Evolutionary conservation across 2,113 vertebrate genomes (phyloP), one percentile per base, ranked within the genome.

Genomic region (Thermophis baileyi): DNA sequence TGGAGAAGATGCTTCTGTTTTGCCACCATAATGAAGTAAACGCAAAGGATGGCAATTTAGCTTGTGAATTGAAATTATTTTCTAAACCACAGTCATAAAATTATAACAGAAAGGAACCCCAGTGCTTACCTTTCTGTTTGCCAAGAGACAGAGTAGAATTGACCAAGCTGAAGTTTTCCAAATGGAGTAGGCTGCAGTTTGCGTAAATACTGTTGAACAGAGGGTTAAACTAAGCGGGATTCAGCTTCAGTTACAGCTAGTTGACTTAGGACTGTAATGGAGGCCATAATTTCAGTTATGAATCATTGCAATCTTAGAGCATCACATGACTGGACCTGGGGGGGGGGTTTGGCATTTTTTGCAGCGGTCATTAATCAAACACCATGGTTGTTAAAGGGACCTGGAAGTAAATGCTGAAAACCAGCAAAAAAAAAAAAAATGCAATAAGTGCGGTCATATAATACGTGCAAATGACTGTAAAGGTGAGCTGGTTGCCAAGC

Each of bases 311-410:
- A 16, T 69, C 60, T 69, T 69, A 69, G n/a, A 12, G 11, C 30
- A 25, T 69, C 60, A 69, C 30, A n/a, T 69, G 30, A 69, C 27
- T 69, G 60, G 60, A n/a, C 30, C 60, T 69, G 30, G 2, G 4
- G 1, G 0, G 30, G 2, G 4, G 1, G 0, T 12, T 16, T 63
- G 60, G 30, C 60, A 69, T 14, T 69, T 63, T 63, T 63, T 63
- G 30, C 27, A 63, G 11, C 3, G 4, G 60, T n/a, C 30, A 69
- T 69, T 35, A n/a, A 69, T 6, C 63, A 69, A 69, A 69, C 12
- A n/a, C 24, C 8, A 3, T 69, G 63, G 63, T 69, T 6, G 30
- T 69, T 69, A 69, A 69, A 69, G 63, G 30, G 30, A 35, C 5
- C 63, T 69, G 63, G 63, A 69, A 69, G 30, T 35, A 69, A 35